Evolutionary conservation across 2,797 vertebrate species (phyloP), one percentile per base, ranked within the genome.

Genomic region (Fistularia commersonii): DNA sequence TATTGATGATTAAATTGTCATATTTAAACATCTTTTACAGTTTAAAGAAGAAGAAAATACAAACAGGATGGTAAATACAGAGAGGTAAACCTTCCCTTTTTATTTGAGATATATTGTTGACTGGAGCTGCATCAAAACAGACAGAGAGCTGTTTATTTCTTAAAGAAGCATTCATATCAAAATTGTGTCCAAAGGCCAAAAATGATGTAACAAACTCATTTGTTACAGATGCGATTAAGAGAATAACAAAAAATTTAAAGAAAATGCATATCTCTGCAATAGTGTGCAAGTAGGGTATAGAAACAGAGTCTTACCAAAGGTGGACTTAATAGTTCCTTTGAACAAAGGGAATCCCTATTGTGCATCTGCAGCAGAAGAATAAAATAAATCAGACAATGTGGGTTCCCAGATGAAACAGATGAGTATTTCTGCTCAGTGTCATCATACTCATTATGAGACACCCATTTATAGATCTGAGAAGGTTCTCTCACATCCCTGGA

Each of bases 391-490:
- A 57, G 53, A 81, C 69, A 70, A 66, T 23, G 23, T 23, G 23
- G 41, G 45, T 79, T 83, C 72, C 75, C 81, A 55, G 73, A 74
- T 82, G 77, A 80, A 86, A 83, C 61, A 48, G 61, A 49, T 23
- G 40, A 83, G 76, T 82, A 81, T 87, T 85, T 85, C 81, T 62
- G 69, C 83, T 74, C 62, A 55, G 72, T 88, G 84, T 86, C 82
- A 84, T 86, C 78, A 82, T 80, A 44, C 74, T 89, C 81, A 87
- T 88, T 83, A 86, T 74, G 68, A 77, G 72, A 55, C 57, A 54
- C 57, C 81, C 82, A 86, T 83, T 89, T 90, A 80, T 87, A 89
- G 84, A 88, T 81, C 76, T 81, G 82, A 87, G 82, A 86, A 73
- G 72, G 86, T 84, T 82, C 82, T 76, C 79, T 82, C 70, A 72